Evolutionary conservation across 2,797 vertebrate species (phyloP).

Genomic region (Etheostoma perlongum): DNA sequence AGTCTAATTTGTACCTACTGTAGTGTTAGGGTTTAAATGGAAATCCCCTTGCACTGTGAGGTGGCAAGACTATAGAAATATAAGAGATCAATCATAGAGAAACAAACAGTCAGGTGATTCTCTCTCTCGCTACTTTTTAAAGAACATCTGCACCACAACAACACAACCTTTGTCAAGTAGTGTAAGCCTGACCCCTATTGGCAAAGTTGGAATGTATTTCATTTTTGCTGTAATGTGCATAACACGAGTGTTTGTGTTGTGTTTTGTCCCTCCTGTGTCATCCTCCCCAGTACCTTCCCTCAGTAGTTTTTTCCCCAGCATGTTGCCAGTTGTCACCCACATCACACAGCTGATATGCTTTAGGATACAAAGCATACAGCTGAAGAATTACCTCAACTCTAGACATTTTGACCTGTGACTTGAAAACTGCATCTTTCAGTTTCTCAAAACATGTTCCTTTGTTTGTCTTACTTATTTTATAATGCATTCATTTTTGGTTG

Average conservation of each 20-base stretch:
- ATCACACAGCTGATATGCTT: not conserved
- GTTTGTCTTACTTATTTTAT: not conserved
- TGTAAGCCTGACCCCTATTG: conserved; percentile 71
- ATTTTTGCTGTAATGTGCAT: not conserved
- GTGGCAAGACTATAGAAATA: conserved; percentile 10
- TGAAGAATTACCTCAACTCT: not conserved
- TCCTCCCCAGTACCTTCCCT: not conserved
- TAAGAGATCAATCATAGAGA: conserved; percentile 42
- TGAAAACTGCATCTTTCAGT: conserved; percentile 2
- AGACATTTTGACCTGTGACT: conserved; percentile 10
- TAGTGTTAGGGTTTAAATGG: conserved; percentile 18
- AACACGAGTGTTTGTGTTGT: not conserved
- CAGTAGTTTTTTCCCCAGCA: not conserved
- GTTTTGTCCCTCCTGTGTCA: not conserved
- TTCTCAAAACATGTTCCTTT: conserved; percentile 17
- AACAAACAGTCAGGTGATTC: conserved; percentile 36
- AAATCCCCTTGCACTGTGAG: conserved; percentile 26
- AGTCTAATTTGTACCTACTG: conserved; percentile 5
- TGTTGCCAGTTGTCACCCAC: not conserved
- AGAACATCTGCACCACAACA: conserved; percentile 6
- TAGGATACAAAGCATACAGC: not conserved
- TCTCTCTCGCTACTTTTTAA: conserved; percentile 11
- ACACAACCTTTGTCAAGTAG: conserved; percentile 13
- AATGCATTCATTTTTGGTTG: not conserved
- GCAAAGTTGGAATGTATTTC: not conserved